Percentiles rank a stretch among this genome's conserved stretches.
These are phyloP conservation scores for Listrodromus nycthemerus DNA, from an alignment of 2,888 invertebrate genomes.

Conservation along the genomic window DNA sequence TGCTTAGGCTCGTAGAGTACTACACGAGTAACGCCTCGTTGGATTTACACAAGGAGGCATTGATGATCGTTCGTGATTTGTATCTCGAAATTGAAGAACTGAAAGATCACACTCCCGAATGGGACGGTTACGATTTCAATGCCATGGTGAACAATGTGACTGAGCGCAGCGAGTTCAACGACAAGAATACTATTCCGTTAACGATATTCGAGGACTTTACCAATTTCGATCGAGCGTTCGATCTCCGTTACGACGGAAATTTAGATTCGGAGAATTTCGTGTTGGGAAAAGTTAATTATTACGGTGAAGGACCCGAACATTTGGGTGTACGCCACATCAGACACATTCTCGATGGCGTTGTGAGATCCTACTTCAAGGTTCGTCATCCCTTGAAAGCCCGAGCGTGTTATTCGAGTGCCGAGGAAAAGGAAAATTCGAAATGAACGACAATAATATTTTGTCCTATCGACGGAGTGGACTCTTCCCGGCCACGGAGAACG, in stretches of 20 bases:
- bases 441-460: not conserved
- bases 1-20: not conserved
- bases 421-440: not conserved
- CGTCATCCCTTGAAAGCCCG: too few species aligned
- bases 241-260: too few species aligned
- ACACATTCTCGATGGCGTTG: constrained; percentile 31
- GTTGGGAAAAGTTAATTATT: not conserved
- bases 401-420: too few species aligned
- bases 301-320: constrained; percentile 14
- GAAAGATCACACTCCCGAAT: too few species aligned
- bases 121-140: too few species aligned
- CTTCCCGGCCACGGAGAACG: not conserved
- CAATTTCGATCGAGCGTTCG: too few species aligned
- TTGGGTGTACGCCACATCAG: constrained; percentile 17
- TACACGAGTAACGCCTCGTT: too few species aligned
- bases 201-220: not conserved
- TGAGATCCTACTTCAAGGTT: not conserved
- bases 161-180: not conserved
- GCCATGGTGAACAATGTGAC: not conserved
- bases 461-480: not conserved
- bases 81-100: too few species aligned
- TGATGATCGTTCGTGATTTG: too few species aligned
- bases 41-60: too few species aligned
- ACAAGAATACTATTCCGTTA: not conserved
- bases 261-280: not conserved